Evolutionary conservation across 2,888 invertebrate genomes (phyloP), one percentile per base, ranked within the genome.

Genomic region (Cataglyphis livida): DNA sequence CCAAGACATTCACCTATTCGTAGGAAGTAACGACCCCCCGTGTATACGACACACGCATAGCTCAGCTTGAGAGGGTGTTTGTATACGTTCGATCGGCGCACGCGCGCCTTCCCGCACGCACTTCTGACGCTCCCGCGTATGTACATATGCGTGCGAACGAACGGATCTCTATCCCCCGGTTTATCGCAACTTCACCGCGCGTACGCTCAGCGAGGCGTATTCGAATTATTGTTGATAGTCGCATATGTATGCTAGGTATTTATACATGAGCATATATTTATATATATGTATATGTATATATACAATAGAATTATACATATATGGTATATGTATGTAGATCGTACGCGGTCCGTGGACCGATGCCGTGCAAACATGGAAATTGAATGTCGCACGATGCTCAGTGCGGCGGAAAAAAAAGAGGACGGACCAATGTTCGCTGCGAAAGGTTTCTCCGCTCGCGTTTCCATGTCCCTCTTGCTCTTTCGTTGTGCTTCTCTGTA

Each of bases 351-450:
- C 32, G 48, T 28, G 61, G 51, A 81, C 38, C 51, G 57, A 61
- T 68, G 84, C 74, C 74, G 86, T 75, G 48, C 64, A 54, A 38
- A 85, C 81, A 81, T 82, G 88, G 82, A 89, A 89, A 89, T 89
- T 84, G 85, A 89, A 88, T 87, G 82, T 89, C 81, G 73, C 87
- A 66, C 78, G 81, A 59, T 71, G 44, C 5, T 66, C 82, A 41
- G 83, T 32, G 44, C 44, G 82, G 59, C 25, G 82, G 86, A 79
- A 82, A 84, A 84, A 83, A 87, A 78, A 54, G 57, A 76, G 32
- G 32, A 61, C 64, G 57, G 54, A n/a, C 51, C 38, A 15, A 15
- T 32, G 76, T 41, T 41, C 38, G 44, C 73, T 64, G 71, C 62
- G 74, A 84, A 87, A 87, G 87, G 84, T 82, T 82, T 70, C 78